Percentiles rank a stretch among this genome's conserved stretches.
phyloP scores from a whole-genome alignment of 2,113 vertebrate genomes.

The Ailuropoda melanoleuca region DNA sequence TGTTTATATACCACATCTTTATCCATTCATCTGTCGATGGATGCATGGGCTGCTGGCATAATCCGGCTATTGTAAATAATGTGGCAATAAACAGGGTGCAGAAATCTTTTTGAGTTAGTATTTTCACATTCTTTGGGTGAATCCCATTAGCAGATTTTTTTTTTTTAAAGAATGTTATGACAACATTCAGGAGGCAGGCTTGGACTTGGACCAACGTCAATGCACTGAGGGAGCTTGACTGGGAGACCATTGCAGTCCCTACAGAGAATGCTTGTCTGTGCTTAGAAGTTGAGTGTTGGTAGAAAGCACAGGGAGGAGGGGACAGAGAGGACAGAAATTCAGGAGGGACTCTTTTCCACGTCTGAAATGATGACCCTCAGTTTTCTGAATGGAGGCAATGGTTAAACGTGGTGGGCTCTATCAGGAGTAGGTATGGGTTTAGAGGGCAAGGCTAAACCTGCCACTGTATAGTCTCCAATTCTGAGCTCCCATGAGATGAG shows the following conservation, averaged over 20 bases:
- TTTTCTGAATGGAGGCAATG: not conserved
- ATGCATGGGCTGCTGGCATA: not conserved
- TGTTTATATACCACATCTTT: not conserved
- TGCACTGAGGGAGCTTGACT: not conserved
- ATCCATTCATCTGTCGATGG: not conserved
- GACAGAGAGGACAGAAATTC: not conserved
- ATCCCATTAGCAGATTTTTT: not conserved
- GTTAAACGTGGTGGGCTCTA: not conserved
- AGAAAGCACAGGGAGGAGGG: not conserved
- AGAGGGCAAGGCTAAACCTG: not conserved
- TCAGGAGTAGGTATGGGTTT: not conserved
- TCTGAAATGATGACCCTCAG: not conserved
- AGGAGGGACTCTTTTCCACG: not conserved
- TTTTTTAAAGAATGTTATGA: not conserved
- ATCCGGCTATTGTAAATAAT: not conserved
- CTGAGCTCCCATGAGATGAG: not conserved
- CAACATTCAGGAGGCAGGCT: not conserved
- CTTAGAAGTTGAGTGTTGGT: not conserved
- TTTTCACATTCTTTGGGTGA: not conserved
- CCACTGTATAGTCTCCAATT: accelerated
- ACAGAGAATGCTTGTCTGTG: not conserved
- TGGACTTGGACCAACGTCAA: not conserved
- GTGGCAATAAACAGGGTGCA: too few relatives aligned
- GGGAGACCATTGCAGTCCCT: not conserved
- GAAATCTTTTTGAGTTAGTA: not conserved